Percentiles rank a stretch among this genome's conserved stretches.
These are phyloP conservation scores for Babyrousa celebensis DNA, from an alignment of 2,797 vertebrate genomes.

Conservation along the genomic window DNA sequence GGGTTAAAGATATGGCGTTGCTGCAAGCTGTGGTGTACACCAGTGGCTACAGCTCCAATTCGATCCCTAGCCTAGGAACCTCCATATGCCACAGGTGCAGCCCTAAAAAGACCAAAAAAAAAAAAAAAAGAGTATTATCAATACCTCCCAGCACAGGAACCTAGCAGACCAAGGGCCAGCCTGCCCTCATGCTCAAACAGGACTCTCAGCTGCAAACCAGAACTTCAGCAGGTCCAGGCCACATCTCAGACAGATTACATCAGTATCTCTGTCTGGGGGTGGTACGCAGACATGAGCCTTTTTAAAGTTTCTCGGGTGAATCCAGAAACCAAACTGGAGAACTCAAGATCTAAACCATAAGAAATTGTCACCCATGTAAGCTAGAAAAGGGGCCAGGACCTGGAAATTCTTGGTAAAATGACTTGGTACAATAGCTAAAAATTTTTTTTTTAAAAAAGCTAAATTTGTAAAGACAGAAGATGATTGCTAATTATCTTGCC, in stretches of 20 bases:
- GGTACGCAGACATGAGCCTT: background rate
- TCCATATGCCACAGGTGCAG: too few relatives aligned
- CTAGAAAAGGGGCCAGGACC: background rate
- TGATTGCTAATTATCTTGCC: background rate
- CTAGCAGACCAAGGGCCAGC: background rate
- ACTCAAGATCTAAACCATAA: background rate
- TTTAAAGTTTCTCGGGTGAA: background rate
- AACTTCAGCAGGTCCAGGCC: background rate
- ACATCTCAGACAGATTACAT: background rate
- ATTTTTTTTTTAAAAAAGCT: background rate
- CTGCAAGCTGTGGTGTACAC: too few relatives aligned
- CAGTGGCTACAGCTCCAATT: too few relatives aligned
- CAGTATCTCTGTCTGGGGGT: background rate
- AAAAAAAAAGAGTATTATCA: background rate
- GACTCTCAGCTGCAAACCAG: background rate
- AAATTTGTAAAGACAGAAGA: conserved; percentile 27
- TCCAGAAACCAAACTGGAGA: conserved; percentile 22
- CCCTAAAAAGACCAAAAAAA: too few relatives aligned
- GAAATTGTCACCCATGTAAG: background rate
- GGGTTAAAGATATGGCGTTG: too few relatives aligned
- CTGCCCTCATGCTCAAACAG: background rate
- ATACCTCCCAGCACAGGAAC: background rate
- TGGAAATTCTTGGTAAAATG: conserved; percentile 40
- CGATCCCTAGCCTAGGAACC: too few relatives aligned
- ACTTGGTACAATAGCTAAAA: background rate